These are phyloP conservation scores for Gobio occitaniae DNA, from an alignment of 2,797 vertebrate genomes.

Conservation along the genomic window DNA sequence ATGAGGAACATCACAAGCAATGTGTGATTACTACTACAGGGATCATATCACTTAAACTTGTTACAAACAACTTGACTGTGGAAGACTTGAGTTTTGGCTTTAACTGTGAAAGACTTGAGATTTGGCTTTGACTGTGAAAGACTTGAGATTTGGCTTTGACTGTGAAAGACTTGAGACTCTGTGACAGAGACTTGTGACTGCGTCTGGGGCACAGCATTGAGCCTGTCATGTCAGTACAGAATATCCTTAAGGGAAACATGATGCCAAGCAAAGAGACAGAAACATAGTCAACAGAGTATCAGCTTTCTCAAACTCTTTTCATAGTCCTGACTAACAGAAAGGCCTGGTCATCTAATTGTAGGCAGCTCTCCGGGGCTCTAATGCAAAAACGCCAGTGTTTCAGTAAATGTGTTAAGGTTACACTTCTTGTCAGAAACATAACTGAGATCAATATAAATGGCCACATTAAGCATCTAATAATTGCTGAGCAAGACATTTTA, in stretches of 20 bases:
- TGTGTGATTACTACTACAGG: neutral
- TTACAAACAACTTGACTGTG: neutral
- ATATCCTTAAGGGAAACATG: conserved; percentile 42
- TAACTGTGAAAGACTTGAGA: no score
- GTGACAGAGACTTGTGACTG: neutral
- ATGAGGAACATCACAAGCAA: neutral
- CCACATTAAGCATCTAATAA: conserved; percentile 51
- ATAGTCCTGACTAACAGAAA: conserved; percentile 35
- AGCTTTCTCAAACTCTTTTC: conserved; percentile 16
- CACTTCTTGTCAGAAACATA: conserved; percentile 44
- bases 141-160: neutral
- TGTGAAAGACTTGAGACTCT: neutral
- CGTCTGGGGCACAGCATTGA: conserved; percentile 12
- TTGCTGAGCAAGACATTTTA: conserved; percentile 56
- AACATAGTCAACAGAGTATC: conserved; percentile 46
- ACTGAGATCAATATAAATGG: conserved; percentile 55
- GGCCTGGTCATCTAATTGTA: conserved; percentile 36
- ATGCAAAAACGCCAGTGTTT: conserved; percentile 47
- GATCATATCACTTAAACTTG: neutral
- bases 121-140: neutral
- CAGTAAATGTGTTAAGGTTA: conserved; percentile 57
- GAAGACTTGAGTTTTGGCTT: no score
- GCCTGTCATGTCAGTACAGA: conserved; percentile 41
- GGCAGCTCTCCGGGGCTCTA: conserved; percentile 25
- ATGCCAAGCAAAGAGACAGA: conserved; percentile 30